phyloP scores from a whole-genome alignment of 1,140 invertebrate species.

The Lineus longissimus region DNA sequence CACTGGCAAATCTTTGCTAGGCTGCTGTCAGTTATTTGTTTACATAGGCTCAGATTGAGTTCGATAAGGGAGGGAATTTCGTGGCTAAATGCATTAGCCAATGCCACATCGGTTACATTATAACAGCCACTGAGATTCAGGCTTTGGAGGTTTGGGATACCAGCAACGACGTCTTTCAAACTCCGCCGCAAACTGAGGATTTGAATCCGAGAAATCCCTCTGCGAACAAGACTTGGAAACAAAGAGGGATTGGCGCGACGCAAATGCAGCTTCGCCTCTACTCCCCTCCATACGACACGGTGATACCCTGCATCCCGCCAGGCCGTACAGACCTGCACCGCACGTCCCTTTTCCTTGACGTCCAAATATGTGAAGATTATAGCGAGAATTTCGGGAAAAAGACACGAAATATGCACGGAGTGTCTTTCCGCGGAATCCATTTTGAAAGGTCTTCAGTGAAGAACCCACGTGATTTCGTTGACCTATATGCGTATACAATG shows the following conservation, averaged over 20 bases:
- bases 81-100: conserved; percentile 73
- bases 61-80: conserved; percentile 71
- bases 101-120: conserved; percentile 79
- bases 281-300: conserved; percentile 86
- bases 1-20: conserved; percentile 77
- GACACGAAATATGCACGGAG: conserved; percentile 71
- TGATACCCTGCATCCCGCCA: conserved; percentile 86
- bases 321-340: conserved; percentile 81
- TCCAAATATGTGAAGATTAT: conserved; percentile 87
- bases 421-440: conserved; percentile 28
- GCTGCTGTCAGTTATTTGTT: conserved; percentile 85
- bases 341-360: conserved; percentile 81
- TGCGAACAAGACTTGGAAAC: conserved; percentile 77
- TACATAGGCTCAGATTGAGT: conserved; percentile 86
- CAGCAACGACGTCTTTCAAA: conserved; percentile 79
- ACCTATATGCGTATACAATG: no score
- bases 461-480: neutral
- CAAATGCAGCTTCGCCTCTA: conserved; percentile 85
- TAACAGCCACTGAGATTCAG: conserved; percentile 90
- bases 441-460: neutral
- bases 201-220: conserved; percentile 84
- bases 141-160: conserved; percentile 79
- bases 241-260: conserved; percentile 75
- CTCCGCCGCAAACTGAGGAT: conserved; percentile 79
- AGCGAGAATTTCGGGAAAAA: conserved; percentile 88